phyloP scores from a whole-genome alignment of 2,113 vertebrate genomes.

The Spilogale gracilis region DNA sequence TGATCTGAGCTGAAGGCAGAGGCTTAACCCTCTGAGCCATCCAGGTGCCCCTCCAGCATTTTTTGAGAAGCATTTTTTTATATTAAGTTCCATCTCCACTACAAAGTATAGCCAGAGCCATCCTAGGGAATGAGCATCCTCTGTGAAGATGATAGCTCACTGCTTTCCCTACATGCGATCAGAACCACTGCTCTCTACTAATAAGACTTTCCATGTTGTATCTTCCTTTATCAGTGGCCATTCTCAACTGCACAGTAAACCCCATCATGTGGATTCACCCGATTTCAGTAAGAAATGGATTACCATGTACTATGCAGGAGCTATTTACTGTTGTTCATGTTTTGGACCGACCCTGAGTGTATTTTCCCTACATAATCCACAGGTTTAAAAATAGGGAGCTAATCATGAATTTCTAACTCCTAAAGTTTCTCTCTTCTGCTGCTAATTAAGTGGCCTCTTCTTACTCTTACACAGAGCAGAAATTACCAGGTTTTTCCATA shows the following conservation, averaged over 20 bases:
- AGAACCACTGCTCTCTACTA: not conserved
- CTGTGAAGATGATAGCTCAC: not conserved
- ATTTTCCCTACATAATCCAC: not conserved
- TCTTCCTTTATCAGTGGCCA: not conserved
- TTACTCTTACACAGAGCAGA: not conserved
- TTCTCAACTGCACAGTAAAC: not conserved
- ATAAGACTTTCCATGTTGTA: not conserved
- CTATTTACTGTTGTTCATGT: not conserved
- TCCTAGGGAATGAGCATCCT: not conserved
- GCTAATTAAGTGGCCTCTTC: not conserved
- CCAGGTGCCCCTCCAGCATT: not conserved
- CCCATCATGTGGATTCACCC: not conserved
- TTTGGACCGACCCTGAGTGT: not conserved
- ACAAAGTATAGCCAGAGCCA: not conserved
- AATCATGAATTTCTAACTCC: not conserved
- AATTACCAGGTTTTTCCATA: not conserved
- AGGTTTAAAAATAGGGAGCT: constrained; percentile 8
- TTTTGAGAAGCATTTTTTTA: not conserved
- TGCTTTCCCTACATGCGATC: not conserved
- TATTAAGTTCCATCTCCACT: not conserved
- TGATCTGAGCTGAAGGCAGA: too few species aligned
- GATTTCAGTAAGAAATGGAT: constrained; percentile 1
- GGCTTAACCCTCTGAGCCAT: too few species aligned
- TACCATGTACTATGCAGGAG: not conserved
- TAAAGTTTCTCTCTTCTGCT: not conserved